phyloP scores from a whole-genome alignment of 1,140 invertebrate species.

The Mylabris phalerata region DNA sequence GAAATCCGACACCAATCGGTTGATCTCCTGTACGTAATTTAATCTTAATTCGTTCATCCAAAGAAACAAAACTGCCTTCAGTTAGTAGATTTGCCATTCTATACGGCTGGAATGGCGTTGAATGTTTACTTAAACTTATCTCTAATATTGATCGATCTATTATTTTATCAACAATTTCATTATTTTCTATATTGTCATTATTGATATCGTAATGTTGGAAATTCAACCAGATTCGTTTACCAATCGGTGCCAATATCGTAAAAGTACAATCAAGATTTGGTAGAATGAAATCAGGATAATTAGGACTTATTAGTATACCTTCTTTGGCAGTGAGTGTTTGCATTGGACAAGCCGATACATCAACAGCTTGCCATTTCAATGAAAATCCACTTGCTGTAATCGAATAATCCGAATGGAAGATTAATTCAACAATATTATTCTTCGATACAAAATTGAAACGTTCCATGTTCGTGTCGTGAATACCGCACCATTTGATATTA shows the following conservation, averaged over 20 bases:
- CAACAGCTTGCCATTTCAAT: conserved; percentile 58
- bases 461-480: conserved; percentile 47
- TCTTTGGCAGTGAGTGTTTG: conserved; percentile 57
- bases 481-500: conserved; percentile 49
- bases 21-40: conserved; percentile 51
- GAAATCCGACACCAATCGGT: conserved; percentile 52
- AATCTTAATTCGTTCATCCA: conserved; percentile 49
- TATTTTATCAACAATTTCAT: not conserved
- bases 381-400: conserved; percentile 58
- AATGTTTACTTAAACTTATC: conserved; percentile 47
- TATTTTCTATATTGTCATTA: not conserved
- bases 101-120: conserved; percentile 47
- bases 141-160: conserved; percentile 40
- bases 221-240: conserved; percentile 59
- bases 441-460: conserved; percentile 55
- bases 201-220: conserved; percentile 41
- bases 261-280: conserved; percentile 60
- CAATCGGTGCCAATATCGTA: conserved; percentile 54
- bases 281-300: conserved; percentile 61
- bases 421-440: conserved; percentile 51
- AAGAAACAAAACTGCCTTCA: conserved; percentile 54
- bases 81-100: conserved; percentile 44
- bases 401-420: conserved; percentile 66
- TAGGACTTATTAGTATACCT: conserved; percentile 53
- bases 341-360: conserved; percentile 57